Evolutionary conservation across 2,113 vertebrate genomes (phyloP).

Genomic region (Nicator chloris): DNA sequence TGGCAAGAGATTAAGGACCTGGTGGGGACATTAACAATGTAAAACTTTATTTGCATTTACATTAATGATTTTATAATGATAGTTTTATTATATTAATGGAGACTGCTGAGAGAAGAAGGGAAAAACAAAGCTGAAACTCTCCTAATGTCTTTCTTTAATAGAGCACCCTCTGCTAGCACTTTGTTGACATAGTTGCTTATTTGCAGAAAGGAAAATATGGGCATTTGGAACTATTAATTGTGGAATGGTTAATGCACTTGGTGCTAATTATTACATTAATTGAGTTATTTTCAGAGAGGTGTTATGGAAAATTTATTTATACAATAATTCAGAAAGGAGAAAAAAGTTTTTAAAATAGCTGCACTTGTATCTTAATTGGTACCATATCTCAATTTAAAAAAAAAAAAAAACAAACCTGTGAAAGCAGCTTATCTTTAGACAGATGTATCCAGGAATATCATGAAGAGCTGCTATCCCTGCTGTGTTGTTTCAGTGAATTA

Average conservation of each 20-base stretch:
- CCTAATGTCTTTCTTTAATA: constrained; percentile 16
- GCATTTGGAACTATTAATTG: constrained; percentile 41
- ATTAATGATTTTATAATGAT: constrained; percentile 75
- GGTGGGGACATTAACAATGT: constrained; percentile 66
- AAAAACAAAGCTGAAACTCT: constrained; percentile 43
- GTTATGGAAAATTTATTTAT: neutral
- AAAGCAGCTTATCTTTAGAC: neutral
- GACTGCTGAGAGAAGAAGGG: constrained; percentile 40
- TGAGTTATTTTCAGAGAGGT: neutral
- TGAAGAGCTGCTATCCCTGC: neutral
- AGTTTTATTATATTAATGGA: constrained; percentile 76
- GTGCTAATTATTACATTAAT: constrained; percentile 44
- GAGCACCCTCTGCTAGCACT: constrained; percentile 28
- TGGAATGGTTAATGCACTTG: neutral
- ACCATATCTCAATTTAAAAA: neutral
- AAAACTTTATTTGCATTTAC: constrained; percentile 71
- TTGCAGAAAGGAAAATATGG: constrained; percentile 48
- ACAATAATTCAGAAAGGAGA: neutral
- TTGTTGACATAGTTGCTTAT: constrained; percentile 60
- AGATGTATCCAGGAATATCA: neutral
- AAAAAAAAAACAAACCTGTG: neutral
- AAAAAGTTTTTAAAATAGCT: neutral
- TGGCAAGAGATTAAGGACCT: constrained; percentile 63
- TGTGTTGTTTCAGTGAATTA: neutral
- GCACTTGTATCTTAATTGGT: neutral